Percentiles rank a stretch among this genome's conserved stretches.
phyloP scores from a whole-genome alignment of 2,113 vertebrate genomes.

The Burhinus bistriatus region DNA sequence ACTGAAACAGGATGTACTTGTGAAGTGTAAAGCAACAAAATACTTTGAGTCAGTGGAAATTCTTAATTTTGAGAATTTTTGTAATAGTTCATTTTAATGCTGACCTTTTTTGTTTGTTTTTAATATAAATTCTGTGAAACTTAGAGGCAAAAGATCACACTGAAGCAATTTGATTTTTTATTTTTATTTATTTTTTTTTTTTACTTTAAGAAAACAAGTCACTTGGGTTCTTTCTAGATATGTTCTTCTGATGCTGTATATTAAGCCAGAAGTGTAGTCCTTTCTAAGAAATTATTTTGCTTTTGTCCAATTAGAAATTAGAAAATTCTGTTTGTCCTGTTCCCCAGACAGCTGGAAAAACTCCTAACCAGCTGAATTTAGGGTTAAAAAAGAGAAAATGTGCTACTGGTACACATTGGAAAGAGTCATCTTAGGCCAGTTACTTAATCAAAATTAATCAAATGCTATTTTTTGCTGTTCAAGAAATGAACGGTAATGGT shows the following conservation, averaged over 20 bases:
- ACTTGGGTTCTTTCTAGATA: background rate
- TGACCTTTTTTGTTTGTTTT: background rate
- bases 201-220: background rate
- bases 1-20: background rate
- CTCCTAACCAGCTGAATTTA: background rate
- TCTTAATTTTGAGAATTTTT: background rate
- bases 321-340: background rate
- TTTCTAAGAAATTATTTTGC: background rate
- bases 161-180: background rate
- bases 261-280: background rate
- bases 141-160: background rate
- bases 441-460: background rate
- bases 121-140: background rate
- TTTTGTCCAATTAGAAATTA: background rate
- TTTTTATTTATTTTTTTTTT: too few species aligned
- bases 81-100: background rate
- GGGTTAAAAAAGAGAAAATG: background rate
- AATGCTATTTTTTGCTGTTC: background rate
- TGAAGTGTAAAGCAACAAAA: background rate
- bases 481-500: background rate
- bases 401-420: background rate
- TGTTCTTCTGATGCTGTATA: background rate
- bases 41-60: background rate
- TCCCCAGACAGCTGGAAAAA: background rate
- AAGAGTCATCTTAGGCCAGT: background rate